Percentiles rank a stretch among this genome's conserved stretches.
phyloP scores from a whole-genome alignment of 2,888 invertebrate genomes.

The Acronicta psi region DNA sequence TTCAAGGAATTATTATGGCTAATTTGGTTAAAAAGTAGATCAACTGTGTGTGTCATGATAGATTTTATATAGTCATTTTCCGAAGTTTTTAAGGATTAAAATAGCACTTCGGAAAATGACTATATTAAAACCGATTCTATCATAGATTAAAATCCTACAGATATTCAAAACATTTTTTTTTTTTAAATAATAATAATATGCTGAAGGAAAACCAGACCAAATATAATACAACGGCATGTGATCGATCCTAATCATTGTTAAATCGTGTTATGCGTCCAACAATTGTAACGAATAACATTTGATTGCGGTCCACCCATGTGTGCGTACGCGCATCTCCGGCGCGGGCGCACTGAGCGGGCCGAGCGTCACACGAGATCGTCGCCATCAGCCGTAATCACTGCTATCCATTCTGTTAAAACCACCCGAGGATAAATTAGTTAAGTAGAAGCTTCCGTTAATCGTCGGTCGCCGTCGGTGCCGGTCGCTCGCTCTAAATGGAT shows the following conservation, averaged over 20 bases:
- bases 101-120: too few relatives aligned
- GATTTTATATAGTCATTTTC: too few relatives aligned
- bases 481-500: slow-evolving; percentile 88
- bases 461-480: slow-evolving; percentile 84
- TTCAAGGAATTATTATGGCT: slow-evolving; percentile 22
- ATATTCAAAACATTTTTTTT: too few relatives aligned
- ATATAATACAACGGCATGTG: slow-evolving; percentile 51
- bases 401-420: slow-evolving; percentile 90
- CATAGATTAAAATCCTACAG: too few relatives aligned
- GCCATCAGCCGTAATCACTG: slow-evolving; percentile 86
- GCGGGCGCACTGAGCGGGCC: slow-evolving; percentile 51
- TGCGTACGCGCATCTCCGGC: slow-evolving; percentile 66
- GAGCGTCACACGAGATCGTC: slow-evolving; percentile 79
- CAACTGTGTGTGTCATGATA: too few relatives aligned
- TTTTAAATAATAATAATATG: too few relatives aligned
- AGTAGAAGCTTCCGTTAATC: slow-evolving; percentile 90
- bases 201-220: slow-evolving; percentile 14
- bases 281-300: slow-evolving; percentile 65
- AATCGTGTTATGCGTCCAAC: slow-evolving; percentile 61
- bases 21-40: slow-evolving; percentile 20
- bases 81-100: slow-evolving; percentile 4
- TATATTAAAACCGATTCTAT: too few relatives aligned
- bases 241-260: slow-evolving; percentile 59
- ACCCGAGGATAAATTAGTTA: slow-evolving; percentile 89
- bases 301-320: slow-evolving; percentile 62